Base-by-base conservation (phyloP, 2,113 vertebrate species). In the Pyrgilauda ruficollis region DNA sequence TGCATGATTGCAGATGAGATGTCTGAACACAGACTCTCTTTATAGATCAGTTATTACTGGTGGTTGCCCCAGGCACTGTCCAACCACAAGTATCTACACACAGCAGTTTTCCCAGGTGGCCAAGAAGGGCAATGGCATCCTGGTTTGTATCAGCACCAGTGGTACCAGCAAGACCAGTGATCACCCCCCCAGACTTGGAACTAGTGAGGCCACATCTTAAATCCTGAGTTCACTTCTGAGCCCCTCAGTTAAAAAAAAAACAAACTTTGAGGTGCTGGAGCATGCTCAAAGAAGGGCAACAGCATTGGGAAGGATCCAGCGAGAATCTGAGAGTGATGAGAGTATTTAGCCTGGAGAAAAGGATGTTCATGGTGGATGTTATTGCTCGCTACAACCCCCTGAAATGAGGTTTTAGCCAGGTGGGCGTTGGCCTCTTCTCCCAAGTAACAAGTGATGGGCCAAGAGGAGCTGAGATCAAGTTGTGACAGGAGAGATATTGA, bases 401-500 rank as follows among this genome's bases (percentile, higher is more conserved):
- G 35, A 70, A 49, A 70, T 26, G 49, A 70, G 9, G 30, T 4
- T 35, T 27, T 50, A 63, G 19, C 9, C 31, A 56, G 35, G 22
- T 70, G 15, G 9, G 9, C 22, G 15, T 43, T 35, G 37, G 27
- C 31, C 18, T 70, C 41, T 56, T 77, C 49, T 63, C 35, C 21
- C 31, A 50, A 2, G 15, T 16, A 70, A 28, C 6, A 84, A 49
- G 10, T 27, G 26, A 37, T 33, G 31, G 10, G 12, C 2, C 28
- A 63, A 74, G 33, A 64, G 7, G 26, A 93, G 16, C 21, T 41
- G 16, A 68, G 26, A n/a, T 64, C 49, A 33, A 47, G 12, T 43
- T 43, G 30, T 13, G 8, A 31, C 16, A n/a, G 19, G 9, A 9
- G 8, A 23, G 7, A 9, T 68, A 15, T 11, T 1, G 0, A 7